Conservation (phyloP, 1,140 invertebrate species). For the Zaprionus lachaisei region DNA sequence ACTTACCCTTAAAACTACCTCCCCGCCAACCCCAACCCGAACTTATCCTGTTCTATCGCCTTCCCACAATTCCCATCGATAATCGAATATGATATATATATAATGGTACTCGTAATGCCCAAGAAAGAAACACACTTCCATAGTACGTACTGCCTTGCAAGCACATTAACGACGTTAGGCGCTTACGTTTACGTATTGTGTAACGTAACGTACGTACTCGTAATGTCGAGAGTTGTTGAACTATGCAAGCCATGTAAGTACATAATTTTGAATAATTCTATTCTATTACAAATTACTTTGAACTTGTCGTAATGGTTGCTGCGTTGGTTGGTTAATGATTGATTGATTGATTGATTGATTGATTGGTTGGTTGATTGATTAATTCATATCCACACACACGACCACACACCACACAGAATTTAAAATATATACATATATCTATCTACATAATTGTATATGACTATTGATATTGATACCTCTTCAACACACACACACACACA, state of each 20-base stretch:
- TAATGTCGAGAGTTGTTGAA: constrained; percentile 65
- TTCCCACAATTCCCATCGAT: constrained; percentile 5
- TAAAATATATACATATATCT: constrained; percentile 52
- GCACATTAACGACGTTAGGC: constrained; percentile 51
- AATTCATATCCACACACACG: constrained; percentile 55
- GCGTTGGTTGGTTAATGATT: constrained; percentile 84
- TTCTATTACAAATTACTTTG: constrained; percentile 77
- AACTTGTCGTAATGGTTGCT: constrained; percentile 84
- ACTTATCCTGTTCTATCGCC: too few relatives aligned
- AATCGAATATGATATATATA: constrained; percentile 49
- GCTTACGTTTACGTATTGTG: constrained; percentile 24
- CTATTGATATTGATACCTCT: constrained; percentile 56
- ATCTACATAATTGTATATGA: constrained; percentile 57
- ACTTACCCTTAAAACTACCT: constrained; percentile 25
- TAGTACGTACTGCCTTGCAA: constrained; percentile 80
- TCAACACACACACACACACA: constrained; percentile 17
- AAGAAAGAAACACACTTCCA: constrained; percentile 42
- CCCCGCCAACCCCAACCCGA: background rate
- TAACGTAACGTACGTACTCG: constrained; percentile 28
- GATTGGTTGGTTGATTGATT: constrained; percentile 69
- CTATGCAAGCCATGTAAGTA: constrained; percentile 83
- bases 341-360: constrained; percentile 68
- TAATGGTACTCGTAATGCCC: constrained; percentile 29
- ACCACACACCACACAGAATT: constrained; percentile 47
- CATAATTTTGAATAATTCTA: constrained; percentile 72